phyloP scores from a whole-genome alignment of 2,113 vertebrate species.

The Tachycineta bicolor region DNA sequence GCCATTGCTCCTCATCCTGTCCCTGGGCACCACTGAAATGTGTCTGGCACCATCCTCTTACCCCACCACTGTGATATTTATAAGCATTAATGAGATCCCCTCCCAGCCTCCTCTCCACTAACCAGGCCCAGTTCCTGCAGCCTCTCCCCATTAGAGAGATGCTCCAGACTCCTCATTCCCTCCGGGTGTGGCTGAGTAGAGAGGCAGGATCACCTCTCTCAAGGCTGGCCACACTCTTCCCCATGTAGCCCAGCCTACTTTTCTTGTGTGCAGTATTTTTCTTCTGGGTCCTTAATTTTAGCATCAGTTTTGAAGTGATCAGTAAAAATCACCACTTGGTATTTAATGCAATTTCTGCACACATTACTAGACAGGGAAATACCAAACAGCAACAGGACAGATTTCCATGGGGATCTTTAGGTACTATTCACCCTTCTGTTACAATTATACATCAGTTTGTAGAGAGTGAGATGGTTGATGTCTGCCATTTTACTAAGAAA shows the following conservation, averaged over 20 bases:
- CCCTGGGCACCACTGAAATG: background rate
- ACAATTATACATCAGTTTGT: background rate
- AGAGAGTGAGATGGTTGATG: background rate
- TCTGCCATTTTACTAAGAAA: background rate
- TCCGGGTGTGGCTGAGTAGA: background rate
- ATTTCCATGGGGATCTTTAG: background rate
- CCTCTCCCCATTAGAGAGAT: background rate
- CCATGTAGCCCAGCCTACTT: rapidly evolving
- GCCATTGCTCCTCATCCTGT: background rate
- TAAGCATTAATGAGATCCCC: background rate
- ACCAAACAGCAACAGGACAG: background rate
- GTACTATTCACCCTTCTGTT: slow-evolving; percentile 13
- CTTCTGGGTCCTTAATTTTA: background rate
- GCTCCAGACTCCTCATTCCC: background rate
- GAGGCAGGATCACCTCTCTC: background rate
- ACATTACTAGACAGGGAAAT: background rate
- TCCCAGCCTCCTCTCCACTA: background rate
- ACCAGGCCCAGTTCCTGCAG: background rate
- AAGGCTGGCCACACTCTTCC: background rate
- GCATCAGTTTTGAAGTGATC: background rate
- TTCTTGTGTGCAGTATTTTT: background rate
- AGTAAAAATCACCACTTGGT: background rate
- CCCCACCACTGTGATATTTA: background rate
- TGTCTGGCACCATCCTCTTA: background rate
- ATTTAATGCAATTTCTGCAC: background rate